Base-by-base conservation (phyloP, 2,888 invertebrate species). In the Heliconius aoede region DNA sequence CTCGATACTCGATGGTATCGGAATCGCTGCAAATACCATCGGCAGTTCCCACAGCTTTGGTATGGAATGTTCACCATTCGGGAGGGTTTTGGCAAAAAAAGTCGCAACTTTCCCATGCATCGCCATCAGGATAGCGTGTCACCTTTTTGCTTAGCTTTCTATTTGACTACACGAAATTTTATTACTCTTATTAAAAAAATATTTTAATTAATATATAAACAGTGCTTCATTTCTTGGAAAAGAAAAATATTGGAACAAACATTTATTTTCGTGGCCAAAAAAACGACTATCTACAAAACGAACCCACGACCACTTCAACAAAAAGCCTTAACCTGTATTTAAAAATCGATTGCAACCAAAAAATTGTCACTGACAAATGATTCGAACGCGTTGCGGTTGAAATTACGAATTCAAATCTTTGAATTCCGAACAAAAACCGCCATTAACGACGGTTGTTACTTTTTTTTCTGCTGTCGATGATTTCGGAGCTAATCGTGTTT, bases 351-450 rank as follows among this genome's bases (percentile, higher is more conserved):
- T 92, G 93, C 90, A 90, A 88, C 91, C 90, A 93, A 94, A 93
- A 93, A 93, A 94, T 93, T 94, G 94, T 94, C 94, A 94, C 93
- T 94, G 94, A 94, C 94, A 93, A 94, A 94, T 94, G 94, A 93
- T 93, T 92, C 92, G 90, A 92, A 93, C 91, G 93, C 89, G 92
- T 93, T 92, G 94, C 89, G 94, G 94, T 93, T 89, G 88, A 89
- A 94, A 94, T 94, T 92, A 94, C 93, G 93, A 90, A 94, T 93
- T 93, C 94, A 93, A 94, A 94, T 93, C 92, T 93, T 94, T 88
- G 90, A 90, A 89, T 91, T 93, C 90, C 85, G 89, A 91, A 94
- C 93, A 94, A 94, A 94, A 94, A 94, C 91, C 89, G 86, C 92
- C 93, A 94, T 94, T 94, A 94, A 91, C 90, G 88, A 85, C 87